phyloP scores from a whole-genome alignment of 1,140 invertebrate genomes.

The Psix sp. region DNA sequence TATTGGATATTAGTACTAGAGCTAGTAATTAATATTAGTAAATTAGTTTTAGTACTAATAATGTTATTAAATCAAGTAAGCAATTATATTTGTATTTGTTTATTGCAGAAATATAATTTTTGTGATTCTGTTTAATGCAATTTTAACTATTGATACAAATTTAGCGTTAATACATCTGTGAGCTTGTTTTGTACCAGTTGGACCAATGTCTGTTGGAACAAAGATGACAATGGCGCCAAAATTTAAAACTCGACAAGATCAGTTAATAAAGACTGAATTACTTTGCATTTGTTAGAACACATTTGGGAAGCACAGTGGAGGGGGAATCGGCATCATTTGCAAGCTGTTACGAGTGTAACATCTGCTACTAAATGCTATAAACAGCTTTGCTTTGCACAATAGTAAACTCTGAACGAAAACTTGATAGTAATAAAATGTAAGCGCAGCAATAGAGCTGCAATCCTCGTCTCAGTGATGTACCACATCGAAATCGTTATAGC shows the following conservation, averaged over 20 bases:
- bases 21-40: too few relatives aligned
- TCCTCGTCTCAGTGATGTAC: conserved; percentile 49
- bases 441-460: conserved; percentile 59
- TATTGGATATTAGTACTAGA: too few relatives aligned
- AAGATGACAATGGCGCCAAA: not conserved
- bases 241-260: not conserved
- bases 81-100: too few relatives aligned
- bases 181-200: too few relatives aligned
- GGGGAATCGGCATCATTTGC: conserved; percentile 71
- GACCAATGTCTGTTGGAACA: not conserved
- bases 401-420: conserved; percentile 64
- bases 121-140: too few relatives aligned
- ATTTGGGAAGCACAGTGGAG: conserved; percentile 46
- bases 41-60: too few relatives aligned
- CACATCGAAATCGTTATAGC: conserved; percentile 45
- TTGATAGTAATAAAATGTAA: conserved; percentile 61
- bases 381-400: conserved; percentile 67
- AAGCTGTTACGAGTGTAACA: conserved; percentile 71
- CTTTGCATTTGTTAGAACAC: conserved; percentile 59
- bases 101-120: too few relatives aligned
- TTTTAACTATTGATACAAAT: too few relatives aligned
- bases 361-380: conserved; percentile 71
- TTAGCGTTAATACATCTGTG: too few relatives aligned
- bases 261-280: conserved; percentile 56
- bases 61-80: too few relatives aligned